A percentile compares a stretch with the other conserved stretches of the same genome.
Conservation (phyloP, 1,140 invertebrate genomes). For the Drosophila virilis region DNA sequence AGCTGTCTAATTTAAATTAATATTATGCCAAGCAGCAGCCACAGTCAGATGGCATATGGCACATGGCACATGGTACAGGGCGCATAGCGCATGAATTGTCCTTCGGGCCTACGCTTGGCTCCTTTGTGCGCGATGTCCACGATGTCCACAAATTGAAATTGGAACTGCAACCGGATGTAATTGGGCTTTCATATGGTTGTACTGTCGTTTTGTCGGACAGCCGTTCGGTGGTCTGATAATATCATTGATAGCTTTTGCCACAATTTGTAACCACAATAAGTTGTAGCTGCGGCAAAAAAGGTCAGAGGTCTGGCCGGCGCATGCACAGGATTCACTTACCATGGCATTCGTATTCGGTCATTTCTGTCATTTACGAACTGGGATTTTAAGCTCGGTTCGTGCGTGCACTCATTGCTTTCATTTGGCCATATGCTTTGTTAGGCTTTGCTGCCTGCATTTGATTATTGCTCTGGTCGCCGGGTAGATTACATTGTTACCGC, state of each 20-base stretch:
- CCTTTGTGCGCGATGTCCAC: constrained; percentile 33
- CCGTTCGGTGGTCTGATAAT: constrained; percentile 54
- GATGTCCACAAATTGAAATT: constrained; percentile 81
- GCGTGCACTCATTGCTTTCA: constrained; percentile 33
- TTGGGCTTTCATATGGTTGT: constrained; percentile 71
- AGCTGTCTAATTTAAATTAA: constrained; percentile 79
- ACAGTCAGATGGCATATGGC: constrained; percentile 28
- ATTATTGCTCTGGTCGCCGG: constrained; percentile 53
- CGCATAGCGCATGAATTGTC: constrained; percentile 1
- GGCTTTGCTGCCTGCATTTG: constrained; percentile 31
- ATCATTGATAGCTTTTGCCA: constrained; percentile 80
- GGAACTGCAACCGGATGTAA: constrained; percentile 82
- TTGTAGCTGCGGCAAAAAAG: constrained; percentile 58
- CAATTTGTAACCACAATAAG: constrained; percentile 80
- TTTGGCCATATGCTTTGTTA: constrained; percentile 59
- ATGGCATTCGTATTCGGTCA: constrained; percentile 18
- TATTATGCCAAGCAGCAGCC: constrained; percentile 71
- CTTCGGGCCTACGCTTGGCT: constrained; percentile 10
- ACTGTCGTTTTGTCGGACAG: constrained; percentile 7
- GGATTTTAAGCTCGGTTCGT: constrained; percentile 49
- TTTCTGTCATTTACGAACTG: constrained; percentile 58
- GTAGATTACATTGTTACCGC: constrained; percentile 52
- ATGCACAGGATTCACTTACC: not conserved
- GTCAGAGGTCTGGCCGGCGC: not conserved
- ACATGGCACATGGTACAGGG: constrained; percentile 15